These are phyloP conservation scores for Eleutherodactylus coqui DNA, from an alignment of 2,797 vertebrate species.

Conservation along the genomic window DNA sequence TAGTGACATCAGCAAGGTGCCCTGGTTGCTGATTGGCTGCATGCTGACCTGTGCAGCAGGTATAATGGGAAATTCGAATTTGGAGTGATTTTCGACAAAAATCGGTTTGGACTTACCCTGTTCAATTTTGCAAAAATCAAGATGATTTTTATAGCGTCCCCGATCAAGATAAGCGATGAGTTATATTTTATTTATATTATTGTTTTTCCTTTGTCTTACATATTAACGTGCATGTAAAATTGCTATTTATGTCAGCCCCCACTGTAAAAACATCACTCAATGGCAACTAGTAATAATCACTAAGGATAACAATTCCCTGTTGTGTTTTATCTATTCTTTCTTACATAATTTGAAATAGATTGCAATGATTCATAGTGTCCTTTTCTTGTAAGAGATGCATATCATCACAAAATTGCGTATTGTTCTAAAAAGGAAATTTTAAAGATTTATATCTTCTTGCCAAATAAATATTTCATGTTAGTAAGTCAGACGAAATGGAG, in stretches of 20 bases:
- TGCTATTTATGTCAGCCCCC: background rate
- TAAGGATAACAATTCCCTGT: slow-evolving; percentile 19
- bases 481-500: no score
- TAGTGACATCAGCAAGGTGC: no score
- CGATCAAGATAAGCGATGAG: no score
- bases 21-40: no score
- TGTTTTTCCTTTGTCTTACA: slow-evolving; percentile 5
- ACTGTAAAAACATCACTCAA: background rate
- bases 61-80: no score
- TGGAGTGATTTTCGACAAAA: no score
- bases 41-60: no score
- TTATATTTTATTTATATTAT: slow-evolving; percentile 13
- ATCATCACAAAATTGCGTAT: no score
- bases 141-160: no score
- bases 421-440: background rate
- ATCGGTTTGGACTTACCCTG: no score
- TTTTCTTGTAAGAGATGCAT: background rate
- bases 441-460: background rate
- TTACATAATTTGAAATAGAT: background rate
- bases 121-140: no score
- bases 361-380: background rate
- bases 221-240: background rate
- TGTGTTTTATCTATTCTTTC: slow-evolving; percentile 10
- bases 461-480: background rate
- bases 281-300: background rate